Base-by-base conservation (phyloP, 2,888 invertebrate genomes). In the Leucophenga montana region DNA sequence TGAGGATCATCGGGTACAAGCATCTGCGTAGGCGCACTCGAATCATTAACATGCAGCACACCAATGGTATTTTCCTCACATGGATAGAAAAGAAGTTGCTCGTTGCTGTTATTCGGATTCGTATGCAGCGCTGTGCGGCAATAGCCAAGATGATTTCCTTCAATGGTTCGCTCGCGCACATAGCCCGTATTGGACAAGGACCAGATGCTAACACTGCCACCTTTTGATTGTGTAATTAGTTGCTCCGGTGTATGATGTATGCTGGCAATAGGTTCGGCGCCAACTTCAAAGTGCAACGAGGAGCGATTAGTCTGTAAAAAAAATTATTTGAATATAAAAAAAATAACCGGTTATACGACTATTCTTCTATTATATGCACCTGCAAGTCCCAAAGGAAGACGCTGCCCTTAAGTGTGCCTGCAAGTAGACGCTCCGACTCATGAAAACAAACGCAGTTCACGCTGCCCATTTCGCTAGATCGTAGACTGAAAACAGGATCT, bases 351-450 rank as follows among this genome's bases (percentile, higher is more conserved):
- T 67, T 59, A 5, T 44, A 61, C 39, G 6, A 61, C 3, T 16
- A 39, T 39, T 8, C 27, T 11, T 8, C 4, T 14, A 56, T 27
- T 56, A 46, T 53, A 66, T 53, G 70, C 89, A 95, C 95, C 90
- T 93, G 92, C 87, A 95, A 90, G 90, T 95, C 93, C 94, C 94
- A 95, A 85, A 94, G 91, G 88, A 93, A 93, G 78, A 95, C 91
- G 83, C 90, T 92, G 78, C 95, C 95, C 86, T 91, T 92, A 85
- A 93, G 91, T 44, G 94, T 93, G 72, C 94, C 94, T 80, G 93
- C 94, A 85, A 94, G 91, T 82, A 95, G 90, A 85, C 91, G 90
- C 84, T 92, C 91, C 75, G 91, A 90, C 75, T 91, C 91, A 86
- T 93, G 92, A 85, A 94, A 95, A 79, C 92, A 92, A 78, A 95